Conservation (phyloP, 2,113 vertebrate species). For the Paramormyrops kingsleyae region DNA sequence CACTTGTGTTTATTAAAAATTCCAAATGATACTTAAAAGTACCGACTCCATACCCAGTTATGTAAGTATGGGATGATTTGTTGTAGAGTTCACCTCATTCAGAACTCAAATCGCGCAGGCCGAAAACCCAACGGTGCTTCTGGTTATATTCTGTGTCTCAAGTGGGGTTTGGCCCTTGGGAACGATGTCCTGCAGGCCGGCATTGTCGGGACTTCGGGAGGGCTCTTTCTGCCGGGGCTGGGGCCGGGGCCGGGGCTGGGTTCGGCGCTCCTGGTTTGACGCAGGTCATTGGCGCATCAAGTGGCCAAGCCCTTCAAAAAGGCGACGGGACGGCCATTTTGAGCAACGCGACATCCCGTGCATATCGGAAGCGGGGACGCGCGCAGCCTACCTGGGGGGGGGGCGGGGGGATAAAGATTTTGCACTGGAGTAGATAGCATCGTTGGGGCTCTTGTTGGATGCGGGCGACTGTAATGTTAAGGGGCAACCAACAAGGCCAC, state of each 20-base stretch:
- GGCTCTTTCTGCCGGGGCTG: not conserved
- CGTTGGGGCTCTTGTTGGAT: not conserved
- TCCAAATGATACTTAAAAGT: not conserved
- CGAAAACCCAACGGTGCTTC: not conserved
- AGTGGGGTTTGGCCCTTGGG: not conserved
- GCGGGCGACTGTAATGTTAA: not conserved
- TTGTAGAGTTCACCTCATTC: not conserved
- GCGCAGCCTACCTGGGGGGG: not conserved
- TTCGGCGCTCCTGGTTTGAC: not conserved
- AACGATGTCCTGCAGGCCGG: not conserved
- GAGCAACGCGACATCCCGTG: not conserved
- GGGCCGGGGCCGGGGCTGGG: not conserved
- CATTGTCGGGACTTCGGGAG: not conserved
- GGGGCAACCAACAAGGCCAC: not conserved
- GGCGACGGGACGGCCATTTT: conserved; percentile 18
- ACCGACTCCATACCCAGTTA: not conserved
- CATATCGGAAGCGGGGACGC: not conserved
- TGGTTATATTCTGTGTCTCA: not conserved
- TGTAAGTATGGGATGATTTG: not conserved
- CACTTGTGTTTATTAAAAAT: not conserved
- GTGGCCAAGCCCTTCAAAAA: not conserved
- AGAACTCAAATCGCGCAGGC: not conserved
- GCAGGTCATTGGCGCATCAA: conserved; percentile 9
- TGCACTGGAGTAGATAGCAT: not conserved
- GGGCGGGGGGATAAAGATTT: not conserved